Evolutionary conservation across 2,888 invertebrate genomes (phyloP), one percentile per base, ranked within the genome.

Genomic region (Urechis unicinctus): DNA sequence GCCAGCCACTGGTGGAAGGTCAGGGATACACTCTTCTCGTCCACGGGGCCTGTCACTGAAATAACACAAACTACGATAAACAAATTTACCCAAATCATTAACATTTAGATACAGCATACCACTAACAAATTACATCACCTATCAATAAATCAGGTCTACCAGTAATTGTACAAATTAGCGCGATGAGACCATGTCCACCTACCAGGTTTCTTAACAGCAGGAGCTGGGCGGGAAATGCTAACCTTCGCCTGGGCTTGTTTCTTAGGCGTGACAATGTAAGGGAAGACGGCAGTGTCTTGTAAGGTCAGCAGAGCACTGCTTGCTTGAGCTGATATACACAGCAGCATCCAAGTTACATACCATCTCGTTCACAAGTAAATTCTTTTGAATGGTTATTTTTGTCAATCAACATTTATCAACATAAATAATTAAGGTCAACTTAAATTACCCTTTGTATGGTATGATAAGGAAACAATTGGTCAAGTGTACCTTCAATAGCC

Each of bases 1-100:
- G 85, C 84, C 46, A 89, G 78, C 89, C 89, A 89, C 50, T 84
- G 82, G 9, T 83, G 78, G 73, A 88, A 89, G 26, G 68, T 73
- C 60, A 83, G 73, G 49, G 71, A 77, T 1, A 70, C 64, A 26
- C 64, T 55, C 5, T 56, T 59, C 61, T 78, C 77, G 55, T 75
- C 75, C 6, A 73, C 47, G 22, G 29, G 29, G 22, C 13, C 29
- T 24, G 17, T n/a, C n/a, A n/a, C n/a, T n/a, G n/a, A n/a, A n/a
- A n/a, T n/a, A n/a, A n/a, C n/a, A n/a, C n/a, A n/a, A n/a, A n/a
- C n/a, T n/a, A n/a, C n/a, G n/a, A n/a, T n/a, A n/a, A n/a, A n/a
- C n/a, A n/a, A n/a, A n/a, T n/a, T n/a, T n/a, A n/a, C n/a, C n/a
- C n/a, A n/a, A n/a, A n/a, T n/a, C n/a, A n/a, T n/a, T n/a, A n/a